Conservation (phyloP, 1,140 invertebrate genomes). For the Diorhabda carinulata region DNA sequence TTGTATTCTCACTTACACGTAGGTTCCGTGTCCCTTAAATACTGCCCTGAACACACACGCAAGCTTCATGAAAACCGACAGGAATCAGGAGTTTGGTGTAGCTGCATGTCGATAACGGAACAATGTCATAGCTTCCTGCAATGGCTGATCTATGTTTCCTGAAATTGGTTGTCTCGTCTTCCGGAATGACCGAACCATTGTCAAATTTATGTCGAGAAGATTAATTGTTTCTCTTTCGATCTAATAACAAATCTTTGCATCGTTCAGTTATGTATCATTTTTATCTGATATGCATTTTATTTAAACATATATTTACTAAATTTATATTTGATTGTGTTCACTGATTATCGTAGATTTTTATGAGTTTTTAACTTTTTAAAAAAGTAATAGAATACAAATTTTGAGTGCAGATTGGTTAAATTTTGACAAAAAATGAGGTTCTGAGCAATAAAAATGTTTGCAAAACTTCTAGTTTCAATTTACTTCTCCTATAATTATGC, state of each 20-base stretch:
- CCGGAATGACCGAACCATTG: conserved; percentile 16
- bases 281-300: background rate
- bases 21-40: background rate
- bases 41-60: background rate
- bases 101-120: conserved; percentile 19
- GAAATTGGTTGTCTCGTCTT: conserved; percentile 9
- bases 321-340: too few species aligned
- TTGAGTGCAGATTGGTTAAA: too few species aligned
- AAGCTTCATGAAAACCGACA: background rate
- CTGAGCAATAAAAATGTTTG: too few species aligned
- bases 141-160: conserved; percentile 19
- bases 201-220: conserved; percentile 10
- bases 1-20: background rate
- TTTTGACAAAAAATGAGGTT: too few species aligned
- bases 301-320: background rate
- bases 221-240: conserved; percentile 12
- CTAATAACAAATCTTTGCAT: background rate
- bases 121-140: conserved; percentile 16
- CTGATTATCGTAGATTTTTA: too few species aligned
- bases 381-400: too few species aligned
- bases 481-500: too few species aligned
- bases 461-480: too few species aligned
- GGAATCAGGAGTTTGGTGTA: conserved; percentile 7
- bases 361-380: too few species aligned
- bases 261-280: background rate